phyloP scores from a whole-genome alignment of 2,797 vertebrate species.

The Microtus californicus region DNA sequence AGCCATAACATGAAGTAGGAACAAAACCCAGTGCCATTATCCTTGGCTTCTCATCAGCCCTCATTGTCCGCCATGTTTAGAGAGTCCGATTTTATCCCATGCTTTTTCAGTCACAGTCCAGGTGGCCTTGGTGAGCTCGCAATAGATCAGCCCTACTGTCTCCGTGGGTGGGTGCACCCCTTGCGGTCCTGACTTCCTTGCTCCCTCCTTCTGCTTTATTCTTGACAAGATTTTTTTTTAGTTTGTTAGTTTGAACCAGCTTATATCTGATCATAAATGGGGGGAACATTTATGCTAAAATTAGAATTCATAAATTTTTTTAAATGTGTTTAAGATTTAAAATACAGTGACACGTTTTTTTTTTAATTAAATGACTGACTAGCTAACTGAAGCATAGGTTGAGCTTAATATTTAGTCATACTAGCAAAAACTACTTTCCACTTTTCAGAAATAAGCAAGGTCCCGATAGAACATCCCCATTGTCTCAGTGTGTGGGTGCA shows the following conservation, averaged over 20 bases:
- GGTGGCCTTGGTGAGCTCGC: too few relatives aligned
- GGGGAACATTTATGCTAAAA: not conserved
- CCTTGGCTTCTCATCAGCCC: too few relatives aligned
- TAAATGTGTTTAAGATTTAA: not conserved
- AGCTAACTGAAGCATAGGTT: not conserved
- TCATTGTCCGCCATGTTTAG: too few relatives aligned
- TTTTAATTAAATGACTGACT: not conserved
- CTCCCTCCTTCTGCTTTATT: not conserved
- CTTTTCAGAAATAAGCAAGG: constrained; percentile 25
- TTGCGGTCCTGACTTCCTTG: too few relatives aligned
- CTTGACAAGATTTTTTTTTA: not conserved
- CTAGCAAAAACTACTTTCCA: not conserved
- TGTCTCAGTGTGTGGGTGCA: too few relatives aligned
- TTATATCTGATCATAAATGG: not conserved
- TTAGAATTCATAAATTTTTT: not conserved
- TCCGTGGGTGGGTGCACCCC: too few relatives aligned
- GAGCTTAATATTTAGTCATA: not conserved
- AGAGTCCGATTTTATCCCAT: too few relatives aligned
- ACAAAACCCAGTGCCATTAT: too few relatives aligned
- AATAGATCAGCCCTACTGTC: too few relatives aligned
- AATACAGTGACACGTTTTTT: not conserved
- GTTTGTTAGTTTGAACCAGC: not conserved
- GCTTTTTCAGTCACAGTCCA: too few relatives aligned
- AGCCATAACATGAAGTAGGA: too few relatives aligned
- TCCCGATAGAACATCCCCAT: too few relatives aligned